Evolutionary conservation across 2,797 vertebrate genomes (phyloP), one percentile per base, ranked within the genome.

Genomic region (Lagorchestes hirsutus): DNA sequence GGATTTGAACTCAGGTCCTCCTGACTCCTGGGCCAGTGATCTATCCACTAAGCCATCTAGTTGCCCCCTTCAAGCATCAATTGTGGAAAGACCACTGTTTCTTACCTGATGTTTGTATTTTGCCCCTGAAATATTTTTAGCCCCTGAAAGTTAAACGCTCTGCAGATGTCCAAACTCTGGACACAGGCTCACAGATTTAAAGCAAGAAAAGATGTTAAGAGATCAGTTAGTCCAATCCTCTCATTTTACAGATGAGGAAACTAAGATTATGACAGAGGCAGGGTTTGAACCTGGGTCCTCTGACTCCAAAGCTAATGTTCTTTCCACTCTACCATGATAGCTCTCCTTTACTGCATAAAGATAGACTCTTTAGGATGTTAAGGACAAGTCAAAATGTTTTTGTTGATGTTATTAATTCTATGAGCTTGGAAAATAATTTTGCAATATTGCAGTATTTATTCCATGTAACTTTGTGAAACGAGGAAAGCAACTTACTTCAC

Each of bases 401-500:
- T 95, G 56, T 50, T 46, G 40, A 96, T n/a, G 90, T 24, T 27
- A 50, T 87, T 87, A 46, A 46, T 57, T 95, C 87, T 97, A 92
- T 91, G 92, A 94, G 95, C 3, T 93, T 29, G 57, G 91, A 55
- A 54, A 94, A 8, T 93, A 18, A 28, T 52, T 94, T 95, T 95
- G 57, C 0, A 93, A 95, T 52, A 96, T 4, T 93, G 94, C 6
- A 90, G 54, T 58, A 67, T 62, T 95, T 97, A 87, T 87, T 95
- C 92, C 90, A 97, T 27, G 92, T 92, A 98, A 96, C 16, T 40
- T 94, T 95, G 40, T 96, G 67, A 98, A 95, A 82, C 93, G 96
- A 74, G 95, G 97, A 98, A 96, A 96, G 97, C 46, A 97, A 98
- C 99, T 99, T 99, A 99, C 99, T 99, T 99, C 96, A 99, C 99